A percentile compares a stretch with the other conserved stretches of the same genome.
These are phyloP conservation scores for Pogona vitticeps DNA, from an alignment of 2,113 vertebrate species.

Conservation along the genomic window DNA sequence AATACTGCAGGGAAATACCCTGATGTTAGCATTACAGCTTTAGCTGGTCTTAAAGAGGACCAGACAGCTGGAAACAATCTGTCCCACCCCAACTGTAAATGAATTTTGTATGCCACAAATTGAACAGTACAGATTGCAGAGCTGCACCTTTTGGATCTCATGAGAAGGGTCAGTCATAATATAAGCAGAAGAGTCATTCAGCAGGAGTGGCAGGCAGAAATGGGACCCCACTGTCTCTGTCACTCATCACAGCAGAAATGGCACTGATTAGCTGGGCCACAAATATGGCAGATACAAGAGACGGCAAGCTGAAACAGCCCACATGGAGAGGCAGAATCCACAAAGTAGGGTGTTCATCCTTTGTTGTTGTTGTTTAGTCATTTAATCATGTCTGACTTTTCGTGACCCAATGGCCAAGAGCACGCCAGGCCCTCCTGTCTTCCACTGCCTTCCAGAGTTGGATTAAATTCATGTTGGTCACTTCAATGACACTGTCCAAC, in stretches of 20 bases:
- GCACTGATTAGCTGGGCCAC: neutral
- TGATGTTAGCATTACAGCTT: neutral
- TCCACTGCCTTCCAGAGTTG: too few species aligned
- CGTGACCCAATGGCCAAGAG: too few species aligned
- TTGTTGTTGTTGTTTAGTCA: too few species aligned
- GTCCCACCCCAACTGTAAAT: neutral
- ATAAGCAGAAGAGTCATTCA: slow-evolving; percentile 9
- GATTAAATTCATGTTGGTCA: too few species aligned
- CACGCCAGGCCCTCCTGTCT: too few species aligned
- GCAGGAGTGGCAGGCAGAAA: slow-evolving; percentile 2
- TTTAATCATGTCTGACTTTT: too few species aligned
- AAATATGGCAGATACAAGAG: neutral
- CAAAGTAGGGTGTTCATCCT: neutral
- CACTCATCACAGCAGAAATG: slow-evolving; percentile 9
- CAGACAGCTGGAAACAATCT: neutral
- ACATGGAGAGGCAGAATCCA: neutral
- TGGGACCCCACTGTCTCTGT: neutral
- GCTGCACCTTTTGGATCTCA: neutral
- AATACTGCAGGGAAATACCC: neutral
- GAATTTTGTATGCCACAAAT: neutral
- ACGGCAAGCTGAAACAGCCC: neutral
- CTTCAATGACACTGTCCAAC: too few species aligned
- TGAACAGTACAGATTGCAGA: neutral
- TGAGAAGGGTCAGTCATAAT: neutral
- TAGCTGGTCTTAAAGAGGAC: neutral